These are phyloP conservation scores for Cavia aperea DNA, from an alignment of 2,113 vertebrate genomes.

Conservation along the genomic window DNA sequence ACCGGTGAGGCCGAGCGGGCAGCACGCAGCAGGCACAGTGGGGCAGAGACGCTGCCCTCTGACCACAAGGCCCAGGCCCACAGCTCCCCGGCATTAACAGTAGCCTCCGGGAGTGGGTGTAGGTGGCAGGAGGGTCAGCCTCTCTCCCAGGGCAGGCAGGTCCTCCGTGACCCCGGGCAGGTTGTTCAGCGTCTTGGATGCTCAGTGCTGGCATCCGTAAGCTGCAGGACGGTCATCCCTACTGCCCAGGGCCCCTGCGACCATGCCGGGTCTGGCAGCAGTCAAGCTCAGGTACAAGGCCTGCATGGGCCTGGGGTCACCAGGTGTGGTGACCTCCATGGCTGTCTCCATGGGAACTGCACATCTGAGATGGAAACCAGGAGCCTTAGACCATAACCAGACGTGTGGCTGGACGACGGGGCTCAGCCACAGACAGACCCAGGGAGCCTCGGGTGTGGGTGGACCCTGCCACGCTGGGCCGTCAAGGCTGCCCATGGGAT, in stretches of 20 bases:
- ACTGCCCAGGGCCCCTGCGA: rapidly evolving
- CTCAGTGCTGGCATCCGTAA: neutral
- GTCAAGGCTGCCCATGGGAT: neutral
- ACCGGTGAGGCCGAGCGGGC: neutral
- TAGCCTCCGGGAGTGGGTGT: neutral
- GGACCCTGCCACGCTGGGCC: neutral
- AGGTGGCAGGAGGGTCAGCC: neutral
- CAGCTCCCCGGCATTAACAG: neutral
- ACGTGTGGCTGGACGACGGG: neutral
- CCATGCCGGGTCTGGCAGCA: neutral
- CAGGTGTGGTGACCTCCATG: neutral
- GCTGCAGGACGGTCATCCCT: neutral
- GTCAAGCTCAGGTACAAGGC: neutral
- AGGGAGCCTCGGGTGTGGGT: neutral
- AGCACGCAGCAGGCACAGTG: neutral
- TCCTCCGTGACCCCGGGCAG: neutral
- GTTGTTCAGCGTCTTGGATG: neutral
- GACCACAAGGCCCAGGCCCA: neutral
- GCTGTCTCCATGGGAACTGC: neutral
- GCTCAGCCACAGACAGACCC: neutral
- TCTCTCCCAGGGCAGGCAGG: neutral
- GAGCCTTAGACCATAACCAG: neutral
- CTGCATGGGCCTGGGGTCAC: neutral
- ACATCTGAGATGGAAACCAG: neutral
- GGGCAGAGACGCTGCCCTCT: neutral